A percentile compares a stretch with the other conserved stretches of the same genome.
phyloP scores from a whole-genome alignment of 2,797 vertebrate genomes.

The Onychomys leucogaster region DNA sequence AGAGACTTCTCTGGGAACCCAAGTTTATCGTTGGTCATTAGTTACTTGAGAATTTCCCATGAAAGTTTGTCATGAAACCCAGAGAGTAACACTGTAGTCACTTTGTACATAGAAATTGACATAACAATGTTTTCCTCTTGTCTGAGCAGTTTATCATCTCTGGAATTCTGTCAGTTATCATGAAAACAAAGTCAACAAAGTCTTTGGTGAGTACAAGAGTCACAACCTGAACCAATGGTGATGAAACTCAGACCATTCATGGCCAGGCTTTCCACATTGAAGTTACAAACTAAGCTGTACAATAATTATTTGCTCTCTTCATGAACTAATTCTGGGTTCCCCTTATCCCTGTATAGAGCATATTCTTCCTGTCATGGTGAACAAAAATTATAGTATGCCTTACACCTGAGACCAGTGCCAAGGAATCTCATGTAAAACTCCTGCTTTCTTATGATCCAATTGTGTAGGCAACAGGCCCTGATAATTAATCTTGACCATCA shows the following conservation, averaged over 20 bases:
- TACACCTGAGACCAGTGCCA: background rate
- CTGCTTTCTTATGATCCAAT: background rate
- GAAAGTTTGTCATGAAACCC: background rate
- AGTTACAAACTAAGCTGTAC: background rate
- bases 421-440: background rate
- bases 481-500: background rate
- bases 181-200: slow-evolving; percentile 7
- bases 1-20: background rate
- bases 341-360: too few relatives aligned
- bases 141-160: slow-evolving; percentile 64
- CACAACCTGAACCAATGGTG: background rate
- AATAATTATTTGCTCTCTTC: background rate
- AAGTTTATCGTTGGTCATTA: background rate
- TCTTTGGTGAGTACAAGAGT: slow-evolving; percentile 64
- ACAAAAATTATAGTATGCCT: background rate
- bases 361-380: background rate
- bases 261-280: background rate
- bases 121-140: background rate
- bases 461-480: background rate
- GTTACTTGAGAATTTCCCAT: background rate
- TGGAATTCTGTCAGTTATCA: slow-evolving; percentile 49
- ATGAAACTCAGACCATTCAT: background rate
- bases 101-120: background rate
- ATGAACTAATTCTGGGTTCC: too few relatives aligned
- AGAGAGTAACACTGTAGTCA: background rate